Conservation (phyloP, 2,888 invertebrate genomes). For the Pyrrhosoma nymphula region DNA sequence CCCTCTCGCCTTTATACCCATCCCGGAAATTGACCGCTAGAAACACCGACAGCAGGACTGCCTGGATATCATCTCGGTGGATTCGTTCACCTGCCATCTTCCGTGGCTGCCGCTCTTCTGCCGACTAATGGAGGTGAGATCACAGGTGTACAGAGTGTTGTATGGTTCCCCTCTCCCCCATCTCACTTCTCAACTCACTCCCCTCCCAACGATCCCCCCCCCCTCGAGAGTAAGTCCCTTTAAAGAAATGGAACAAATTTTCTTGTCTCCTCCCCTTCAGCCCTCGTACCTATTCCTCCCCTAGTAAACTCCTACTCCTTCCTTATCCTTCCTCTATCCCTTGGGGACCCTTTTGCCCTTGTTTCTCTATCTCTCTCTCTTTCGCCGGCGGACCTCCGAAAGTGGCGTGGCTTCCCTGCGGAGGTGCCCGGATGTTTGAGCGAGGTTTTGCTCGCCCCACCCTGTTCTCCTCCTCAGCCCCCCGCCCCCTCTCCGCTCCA, state of each 20-base stretch:
- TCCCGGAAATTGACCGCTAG: slow-evolving; percentile 63
- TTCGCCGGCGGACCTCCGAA: neutral
- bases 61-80: slow-evolving; percentile 48
- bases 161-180: slow-evolving; percentile 8
- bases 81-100: slow-evolving; percentile 65
- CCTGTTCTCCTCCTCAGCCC: too few species aligned
- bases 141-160: slow-evolving; percentile 65
- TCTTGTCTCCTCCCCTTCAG: neutral
- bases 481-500: neutral
- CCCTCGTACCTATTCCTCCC: neutral
- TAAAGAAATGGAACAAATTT: slow-evolving; percentile 45
- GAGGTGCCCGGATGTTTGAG: neutral
- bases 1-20: neutral
- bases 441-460: neutral
- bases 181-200: neutral
- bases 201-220: neutral
- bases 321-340: neutral
- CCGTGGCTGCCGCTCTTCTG: neutral
- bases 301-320: neutral
- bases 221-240: neutral
- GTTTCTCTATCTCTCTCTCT: neutral
- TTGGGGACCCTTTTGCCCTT: neutral
- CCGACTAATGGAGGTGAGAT: slow-evolving; percentile 57
- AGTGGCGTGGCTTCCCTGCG: slow-evolving; percentile 43
- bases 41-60: slow-evolving; percentile 49